Conservation (phyloP, 2,797 vertebrate species). For the Vespertilio murinus region DNA sequence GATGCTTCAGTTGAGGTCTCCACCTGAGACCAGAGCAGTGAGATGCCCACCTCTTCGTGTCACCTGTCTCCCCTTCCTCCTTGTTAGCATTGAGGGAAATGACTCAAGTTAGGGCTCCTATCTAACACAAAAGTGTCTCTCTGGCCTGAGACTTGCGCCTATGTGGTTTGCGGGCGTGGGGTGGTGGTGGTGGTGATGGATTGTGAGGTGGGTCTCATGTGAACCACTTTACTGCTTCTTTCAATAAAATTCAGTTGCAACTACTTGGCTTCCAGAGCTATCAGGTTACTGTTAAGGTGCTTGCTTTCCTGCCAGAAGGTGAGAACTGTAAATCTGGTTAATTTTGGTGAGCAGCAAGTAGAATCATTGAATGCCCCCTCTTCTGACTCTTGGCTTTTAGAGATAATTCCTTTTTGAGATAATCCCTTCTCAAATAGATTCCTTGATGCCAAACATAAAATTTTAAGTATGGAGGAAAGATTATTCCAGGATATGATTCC, state of each 20-base stretch:
- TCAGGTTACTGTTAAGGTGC: not conserved
- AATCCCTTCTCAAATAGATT: not conserved
- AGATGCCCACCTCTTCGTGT: not conserved
- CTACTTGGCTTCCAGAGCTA: not conserved
- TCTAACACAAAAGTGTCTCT: not conserved
- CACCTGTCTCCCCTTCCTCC: not conserved
- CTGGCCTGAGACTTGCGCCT: not conserved
- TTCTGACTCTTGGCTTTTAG: not conserved
- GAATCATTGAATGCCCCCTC: not conserved
- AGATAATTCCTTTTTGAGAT: not conserved
- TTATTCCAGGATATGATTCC: not conserved
- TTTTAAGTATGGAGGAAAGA: not conserved
- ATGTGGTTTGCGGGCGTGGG: not conserved
- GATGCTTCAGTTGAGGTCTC: conserved; percentile 31
- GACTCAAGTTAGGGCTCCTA: not conserved
- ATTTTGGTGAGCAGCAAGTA: not conserved
- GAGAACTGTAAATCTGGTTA: not conserved
- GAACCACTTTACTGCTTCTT: conserved; percentile 15
- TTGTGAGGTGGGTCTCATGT: not conserved
- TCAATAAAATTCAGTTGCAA: conserved; percentile 63
- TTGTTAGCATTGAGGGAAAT: not conserved
- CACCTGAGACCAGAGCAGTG: not conserved
- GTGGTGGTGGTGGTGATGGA: no score
- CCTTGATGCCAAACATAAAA: not conserved
- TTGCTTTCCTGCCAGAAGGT: not conserved